Conservation (phyloP, 2,113 vertebrate genomes). For the Epinephelus cyanopodus region DNA sequence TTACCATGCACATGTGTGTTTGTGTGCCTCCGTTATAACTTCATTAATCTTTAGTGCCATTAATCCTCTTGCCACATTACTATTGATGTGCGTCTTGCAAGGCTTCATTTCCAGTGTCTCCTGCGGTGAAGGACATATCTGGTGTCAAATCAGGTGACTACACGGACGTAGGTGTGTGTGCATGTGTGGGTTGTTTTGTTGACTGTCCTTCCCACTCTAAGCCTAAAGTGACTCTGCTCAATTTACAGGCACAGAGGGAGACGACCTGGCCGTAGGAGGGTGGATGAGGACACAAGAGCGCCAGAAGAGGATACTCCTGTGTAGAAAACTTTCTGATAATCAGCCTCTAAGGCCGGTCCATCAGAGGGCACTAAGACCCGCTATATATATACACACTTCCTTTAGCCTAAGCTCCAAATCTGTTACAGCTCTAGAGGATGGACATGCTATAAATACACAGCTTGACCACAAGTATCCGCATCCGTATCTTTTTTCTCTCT, state of each 20-base stretch:
- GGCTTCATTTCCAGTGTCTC: conserved; percentile 45
- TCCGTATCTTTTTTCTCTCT: conserved; percentile 50
- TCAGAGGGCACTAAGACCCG: conserved; percentile 67
- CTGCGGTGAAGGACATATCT: conserved; percentile 33
- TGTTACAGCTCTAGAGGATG: conserved; percentile 68
- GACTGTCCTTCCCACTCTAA: conserved; percentile 19
- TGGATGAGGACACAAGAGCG: conserved; percentile 26
- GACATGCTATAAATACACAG: conserved; percentile 73
- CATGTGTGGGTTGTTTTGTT: conserved; percentile 18
- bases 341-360: conserved; percentile 45
- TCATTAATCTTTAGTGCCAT: conserved; percentile 66
- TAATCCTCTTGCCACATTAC: conserved; percentile 62
- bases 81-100: conserved; percentile 59
- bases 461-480: conserved; percentile 45
- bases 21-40: conserved; percentile 51
- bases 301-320: conserved; percentile 18
- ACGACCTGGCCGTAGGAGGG: conserved; percentile 11
- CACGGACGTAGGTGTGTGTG: conserved; percentile 1
- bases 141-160: conserved; percentile 66
- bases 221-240: conserved; percentile 19
- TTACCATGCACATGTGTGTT: conserved; percentile 55
- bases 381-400: conserved; percentile 77
- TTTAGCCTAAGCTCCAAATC: conserved; percentile 75
- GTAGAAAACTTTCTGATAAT: conserved; percentile 64
- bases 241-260: conserved; percentile 41